phyloP scores from a whole-genome alignment of 2,113 vertebrate genomes.

The Perognathus longimembris region DNA sequence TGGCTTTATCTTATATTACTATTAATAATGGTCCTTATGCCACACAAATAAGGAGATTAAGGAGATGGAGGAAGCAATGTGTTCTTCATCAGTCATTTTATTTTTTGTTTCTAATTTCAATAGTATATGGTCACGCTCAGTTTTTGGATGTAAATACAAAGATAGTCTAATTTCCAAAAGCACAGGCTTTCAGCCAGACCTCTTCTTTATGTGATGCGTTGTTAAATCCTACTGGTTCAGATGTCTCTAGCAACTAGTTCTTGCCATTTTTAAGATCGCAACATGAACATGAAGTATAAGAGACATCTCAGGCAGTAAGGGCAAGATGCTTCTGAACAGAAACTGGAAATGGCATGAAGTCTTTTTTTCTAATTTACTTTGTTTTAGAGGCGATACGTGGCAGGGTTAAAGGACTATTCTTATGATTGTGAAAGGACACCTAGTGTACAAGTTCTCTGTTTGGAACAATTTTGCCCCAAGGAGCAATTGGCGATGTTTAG shows the following conservation, averaged over 20 bases:
- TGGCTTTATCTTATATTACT: constrained; percentile 8
- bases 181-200: not conserved
- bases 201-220: not conserved
- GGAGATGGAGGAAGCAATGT: not conserved
- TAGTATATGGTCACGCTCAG: not conserved
- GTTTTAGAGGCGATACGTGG: too few relatives aligned
- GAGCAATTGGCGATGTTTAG: not conserved
- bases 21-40: not conserved
- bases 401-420: not conserved
- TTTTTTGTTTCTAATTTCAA: constrained; percentile 20
- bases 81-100: not conserved
- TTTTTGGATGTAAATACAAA: constrained; percentile 2
- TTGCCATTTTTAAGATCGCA: constrained; percentile 8
- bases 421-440: not conserved
- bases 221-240: not conserved
- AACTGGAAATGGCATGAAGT: not conserved
- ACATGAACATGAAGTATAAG: not conserved
- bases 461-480: not conserved
- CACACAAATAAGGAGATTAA: not conserved
- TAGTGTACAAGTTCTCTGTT: not conserved
- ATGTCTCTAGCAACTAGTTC: not conserved
- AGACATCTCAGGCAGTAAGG: not conserved
- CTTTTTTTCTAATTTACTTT: too few relatives aligned
- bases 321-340: not conserved
- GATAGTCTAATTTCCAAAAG: constrained; percentile 11